Base-by-base conservation (phyloP, 1,140 invertebrate species). In the Musca domestica region DNA sequence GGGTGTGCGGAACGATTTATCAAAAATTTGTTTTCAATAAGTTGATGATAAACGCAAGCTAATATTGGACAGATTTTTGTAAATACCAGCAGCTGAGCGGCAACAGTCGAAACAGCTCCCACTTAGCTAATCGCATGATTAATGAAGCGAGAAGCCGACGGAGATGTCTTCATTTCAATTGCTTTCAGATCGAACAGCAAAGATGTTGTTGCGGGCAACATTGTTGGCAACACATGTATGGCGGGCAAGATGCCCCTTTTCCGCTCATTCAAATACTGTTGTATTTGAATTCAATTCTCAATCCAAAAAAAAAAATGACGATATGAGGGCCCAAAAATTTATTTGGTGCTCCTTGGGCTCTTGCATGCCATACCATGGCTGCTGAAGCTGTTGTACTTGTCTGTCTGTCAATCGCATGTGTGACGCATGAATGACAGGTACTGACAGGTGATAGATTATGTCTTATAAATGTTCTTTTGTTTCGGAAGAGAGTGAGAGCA, bases 81-180 rank as follows among this genome's bases (percentile, higher is more conserved):
- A 61, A 10, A 34, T 34, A 61, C 56, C 56, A 41, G 34, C 34
- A 41, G 34, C 34, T n/a, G n/a, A 41, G 34, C 15, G 9, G 19
- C 52, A 48, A 75, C 77, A 75, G n/a, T n/a, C n/a, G n/a, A n/a
- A n/a, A n/a, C n/a, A n/a, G n/a, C n/a, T n/a, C 77, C 77, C 77
- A 79, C 74, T 79, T 79, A 77, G 77, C 77, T 79, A 79, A 79
- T 79, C 77, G 72, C 77, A 79, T 79, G 77, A 79, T 79, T 79
- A 79, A 79, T 79, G 77, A 77, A 76, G 77, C 41, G 12, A 15
- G n/a, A 30, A 17, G 19, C 4, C 19, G 2, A 22, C 51, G n/a
- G 19, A 14, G 41, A 51, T 19, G 27, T 41, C 20, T 27, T 20
- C 19, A 34, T 20, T 22, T 34, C n/a, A n/a, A 7, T 7, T 20